Conservation (phyloP, 2,888 invertebrate species). For the Acrocyrtus sp. region DNA sequence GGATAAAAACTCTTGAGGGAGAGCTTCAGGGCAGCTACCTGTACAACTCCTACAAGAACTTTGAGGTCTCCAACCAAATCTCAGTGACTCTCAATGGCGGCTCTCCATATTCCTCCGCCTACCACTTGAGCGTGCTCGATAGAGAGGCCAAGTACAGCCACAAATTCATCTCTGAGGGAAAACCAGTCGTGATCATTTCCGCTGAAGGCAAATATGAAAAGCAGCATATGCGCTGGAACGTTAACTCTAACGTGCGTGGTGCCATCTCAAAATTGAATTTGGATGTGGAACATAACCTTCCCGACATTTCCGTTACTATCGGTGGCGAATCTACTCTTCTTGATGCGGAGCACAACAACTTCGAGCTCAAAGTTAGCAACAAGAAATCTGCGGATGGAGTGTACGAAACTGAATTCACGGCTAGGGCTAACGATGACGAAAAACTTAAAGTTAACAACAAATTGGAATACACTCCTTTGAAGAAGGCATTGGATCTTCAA, state of each 20-base stretch:
- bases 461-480: conserved; percentile 52
- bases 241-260: conserved; percentile 46
- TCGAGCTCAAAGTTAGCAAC: conserved; percentile 53
- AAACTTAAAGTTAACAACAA: conserved; percentile 52
- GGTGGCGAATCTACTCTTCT: conserved; percentile 32
- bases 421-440: conserved; percentile 26
- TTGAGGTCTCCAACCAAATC: conserved; percentile 55
- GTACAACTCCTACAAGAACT: conserved; percentile 51
- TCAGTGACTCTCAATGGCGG: conserved; percentile 51
- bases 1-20: conserved; percentile 43
- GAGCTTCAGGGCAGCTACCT: conserved; percentile 39
- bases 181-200: conserved; percentile 36
- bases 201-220: conserved; percentile 43
- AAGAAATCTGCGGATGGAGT: conserved; percentile 35
- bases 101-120: conserved; percentile 44
- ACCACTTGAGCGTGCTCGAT: conserved; percentile 48
- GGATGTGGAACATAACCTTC: conserved; percentile 54
- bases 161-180: conserved; percentile 45
- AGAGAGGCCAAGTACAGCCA: conserved; percentile 55
- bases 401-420: conserved; percentile 47
- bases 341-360: conserved; percentile 10
- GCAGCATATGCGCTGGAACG: conserved; percentile 29
- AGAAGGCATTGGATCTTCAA: conserved; percentile 54
- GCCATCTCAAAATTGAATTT: conserved; percentile 51
- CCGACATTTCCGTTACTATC: conserved; percentile 46